Percentiles rank a stretch among this genome's conserved stretches.
Evolutionary conservation across 2,888 invertebrate species (phyloP).

Genomic region (Lithophane socia): DNA sequence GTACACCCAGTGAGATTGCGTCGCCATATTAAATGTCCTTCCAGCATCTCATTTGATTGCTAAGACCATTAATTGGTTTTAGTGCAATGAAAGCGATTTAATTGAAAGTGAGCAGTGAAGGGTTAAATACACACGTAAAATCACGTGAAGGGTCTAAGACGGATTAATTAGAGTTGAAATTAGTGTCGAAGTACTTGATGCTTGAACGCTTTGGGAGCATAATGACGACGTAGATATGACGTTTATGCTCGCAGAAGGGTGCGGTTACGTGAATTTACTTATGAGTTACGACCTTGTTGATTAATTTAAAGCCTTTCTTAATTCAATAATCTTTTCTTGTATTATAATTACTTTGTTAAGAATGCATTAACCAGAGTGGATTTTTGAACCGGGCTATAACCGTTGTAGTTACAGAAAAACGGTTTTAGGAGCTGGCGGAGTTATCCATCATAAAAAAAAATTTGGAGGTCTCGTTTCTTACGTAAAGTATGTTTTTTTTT

Average conservation of each 20-base stretch:
- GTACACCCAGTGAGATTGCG: constrained; percentile 45
- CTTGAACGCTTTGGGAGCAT: constrained; percentile 27
- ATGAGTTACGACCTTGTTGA: constrained; percentile 11
- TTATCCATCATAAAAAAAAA: too few species aligned
- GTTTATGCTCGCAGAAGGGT: constrained; percentile 10
- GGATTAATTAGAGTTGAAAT: constrained; percentile 50
- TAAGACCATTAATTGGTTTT: constrained; percentile 63
- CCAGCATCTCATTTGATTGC: constrained; percentile 47
- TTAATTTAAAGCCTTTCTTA: background rate
- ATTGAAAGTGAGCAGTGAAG: constrained; percentile 57
- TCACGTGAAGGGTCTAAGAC: constrained; percentile 43
- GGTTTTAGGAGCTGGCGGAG: too few species aligned
- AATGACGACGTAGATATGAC: background rate
- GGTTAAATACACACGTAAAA: constrained; percentile 56
- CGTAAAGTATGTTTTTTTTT: too few species aligned
- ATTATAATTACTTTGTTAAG: background rate
- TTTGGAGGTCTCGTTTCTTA: too few species aligned
- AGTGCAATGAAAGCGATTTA: constrained; percentile 60
- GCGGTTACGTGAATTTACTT: background rate
- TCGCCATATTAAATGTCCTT: constrained; percentile 43
- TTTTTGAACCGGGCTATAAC: too few species aligned
- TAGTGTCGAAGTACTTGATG: constrained; percentile 23
- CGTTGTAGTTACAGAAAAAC: too few species aligned
- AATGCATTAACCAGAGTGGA: background rate
- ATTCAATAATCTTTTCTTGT: background rate